Base-by-base conservation (phyloP, 2,888 invertebrate genomes). In the Crocallis elinguaria region DNA sequence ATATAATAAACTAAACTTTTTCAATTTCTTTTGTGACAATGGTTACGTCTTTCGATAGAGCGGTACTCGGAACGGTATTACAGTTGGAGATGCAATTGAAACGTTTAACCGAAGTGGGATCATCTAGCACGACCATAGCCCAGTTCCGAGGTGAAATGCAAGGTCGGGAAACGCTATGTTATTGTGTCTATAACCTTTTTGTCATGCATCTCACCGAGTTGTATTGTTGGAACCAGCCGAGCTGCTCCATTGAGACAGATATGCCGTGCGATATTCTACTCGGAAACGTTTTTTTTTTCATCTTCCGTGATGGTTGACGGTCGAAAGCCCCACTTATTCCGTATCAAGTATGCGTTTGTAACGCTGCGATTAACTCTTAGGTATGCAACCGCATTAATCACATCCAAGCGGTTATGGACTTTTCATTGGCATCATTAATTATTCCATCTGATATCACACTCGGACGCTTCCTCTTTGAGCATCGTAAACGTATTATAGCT, bases 11-110 rank as follows among this genome's bases (percentile, higher is more conserved):
- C 35, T 27, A 32, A 32, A 49, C 42, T 42, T 57, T 72, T 69
- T 63, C 58, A 64, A 67, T 67, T 70, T 73, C 64, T 69, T 73
- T 72, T 67, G 64, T 64, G 55, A 71, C 69, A 73, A 76, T 77
- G 64, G 76, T 84, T 78, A 79, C 79, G 75, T 75, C 71, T 71
- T 70, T 67, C 60, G 69, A 74, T 72, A 65, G 72, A 86, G 80
- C 86, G 86, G 84, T 86, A 86, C 80, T 77, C 64, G 58, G 67
- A 87, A 84, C 87, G 86, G 87, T 88, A 84, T 82, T 75, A 79
- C 75, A 67, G 72, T 70, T 66, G 64, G 63, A 80, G 73, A 79
- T 84, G 84, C 82, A 85, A 86, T 84, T 77, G 79, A 77, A 75
- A 72, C 66, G 69, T 75, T 62, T 77, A 59, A 71, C 60, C 69